Evolutionary conservation across 2,113 vertebrate genomes (phyloP), one percentile per base, ranked within the genome.

Genomic region (Gulo gulo): DNA sequence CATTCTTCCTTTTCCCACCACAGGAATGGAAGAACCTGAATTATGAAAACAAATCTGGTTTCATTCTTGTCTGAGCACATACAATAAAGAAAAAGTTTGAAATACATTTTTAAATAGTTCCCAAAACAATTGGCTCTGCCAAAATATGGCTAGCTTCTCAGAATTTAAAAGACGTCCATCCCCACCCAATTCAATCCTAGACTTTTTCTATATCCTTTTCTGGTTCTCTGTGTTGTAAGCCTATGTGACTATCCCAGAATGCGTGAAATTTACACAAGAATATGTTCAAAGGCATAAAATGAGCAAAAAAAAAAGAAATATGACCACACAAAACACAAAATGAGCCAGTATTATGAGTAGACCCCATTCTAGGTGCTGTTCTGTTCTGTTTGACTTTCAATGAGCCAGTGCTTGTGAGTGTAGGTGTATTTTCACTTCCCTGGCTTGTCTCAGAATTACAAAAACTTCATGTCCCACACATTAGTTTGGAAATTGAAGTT

Each of bases 131-230:
- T 23, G 91, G 80, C 63, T 95, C 36, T 86, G 59, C 50, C 78
- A 91, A 97, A 96, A 78, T 89, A 55, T 63, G 65, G 94, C 78
- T 93, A 73, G 20, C 39, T 97, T 95, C 92, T 91, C 65, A 91
- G 73, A 97, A 82, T 95, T 92, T 73, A 78, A 69, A 88, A 86
- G 67, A 71, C 7, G 1, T 57, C n/a, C 47, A 76, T 67, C 73
- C 71, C 59, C 13, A 85, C 61, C 39, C 65, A 85, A 18, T 36
- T 16, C 36, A 39, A 91, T 81, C 74, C 21, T 45, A 87, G 61
- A 74, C 13, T 52, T 88, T 80, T 78, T 61, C 31, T 39, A 9
- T 34, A 57, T 76, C 69, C 23, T 90, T 86, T 59, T 79, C 76
- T 73, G 16, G 14, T n/a, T 97, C 6, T 18, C 6, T 92, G 0